phyloP scores from a whole-genome alignment of 2,888 invertebrate species.

The Microplitis deprimator region DNA sequence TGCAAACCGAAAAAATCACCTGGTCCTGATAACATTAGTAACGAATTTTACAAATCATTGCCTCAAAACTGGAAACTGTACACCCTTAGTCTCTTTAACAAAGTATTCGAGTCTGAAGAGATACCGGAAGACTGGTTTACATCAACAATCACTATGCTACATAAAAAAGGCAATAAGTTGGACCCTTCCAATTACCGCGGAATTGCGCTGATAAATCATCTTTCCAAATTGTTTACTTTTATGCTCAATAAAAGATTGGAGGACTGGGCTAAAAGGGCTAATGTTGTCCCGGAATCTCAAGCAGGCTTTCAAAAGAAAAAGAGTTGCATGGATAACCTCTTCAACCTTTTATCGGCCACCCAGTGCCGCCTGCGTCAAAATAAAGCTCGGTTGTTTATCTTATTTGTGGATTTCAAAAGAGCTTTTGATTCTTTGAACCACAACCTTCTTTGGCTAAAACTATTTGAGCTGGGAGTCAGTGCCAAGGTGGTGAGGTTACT shows the following conservation, averaged over 20 bases:
- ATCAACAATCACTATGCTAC: conserved; percentile 34
- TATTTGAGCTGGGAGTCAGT: conserved; percentile 43
- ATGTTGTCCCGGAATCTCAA: conserved; percentile 28
- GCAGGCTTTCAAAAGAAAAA: conserved; percentile 41
- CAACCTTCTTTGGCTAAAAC: conserved; percentile 28
- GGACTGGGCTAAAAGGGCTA: too few species aligned
- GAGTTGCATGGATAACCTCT: conserved; percentile 47
- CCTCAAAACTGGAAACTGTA: conserved; percentile 31
- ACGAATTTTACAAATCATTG: conserved; percentile 38
- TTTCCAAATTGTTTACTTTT: conserved; percentile 49
- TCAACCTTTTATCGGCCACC: conserved; percentile 38
- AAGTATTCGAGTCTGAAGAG: conserved; percentile 18
- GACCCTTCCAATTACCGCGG: conserved; percentile 51
- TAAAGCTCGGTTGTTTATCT: conserved; percentile 37
- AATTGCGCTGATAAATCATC: conserved; percentile 47
- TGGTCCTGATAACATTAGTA: conserved; percentile 41
- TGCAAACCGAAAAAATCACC: conserved; percentile 41
- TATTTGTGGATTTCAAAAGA: conserved; percentile 40
- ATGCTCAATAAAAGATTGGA: neutral
- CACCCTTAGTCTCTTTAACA: conserved; percentile 32
- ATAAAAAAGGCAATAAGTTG: conserved; percentile 46
- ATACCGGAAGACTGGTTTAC: conserved; percentile 34
- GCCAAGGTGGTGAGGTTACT: conserved; percentile 44
- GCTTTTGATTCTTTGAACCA: conserved; percentile 31
- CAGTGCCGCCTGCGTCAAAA: conserved; percentile 35